A percentile compares a stretch with the other conserved stretches of the same genome.
These are phyloP conservation scores for Merops nubicus DNA, from an alignment of 2,113 vertebrate genomes.

Conservation along the genomic window DNA sequence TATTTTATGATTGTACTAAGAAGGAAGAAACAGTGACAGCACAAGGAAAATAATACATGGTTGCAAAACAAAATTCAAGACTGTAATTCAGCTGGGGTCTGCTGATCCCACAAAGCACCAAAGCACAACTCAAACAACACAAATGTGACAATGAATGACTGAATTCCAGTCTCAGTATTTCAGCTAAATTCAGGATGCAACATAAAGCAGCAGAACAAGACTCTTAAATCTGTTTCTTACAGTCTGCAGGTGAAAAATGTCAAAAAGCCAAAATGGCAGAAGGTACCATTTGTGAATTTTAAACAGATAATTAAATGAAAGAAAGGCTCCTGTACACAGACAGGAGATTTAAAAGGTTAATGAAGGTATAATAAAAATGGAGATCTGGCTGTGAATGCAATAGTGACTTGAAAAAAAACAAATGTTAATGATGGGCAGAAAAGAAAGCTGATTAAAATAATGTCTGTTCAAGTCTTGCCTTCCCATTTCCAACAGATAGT, in stretches of 20 bases:
- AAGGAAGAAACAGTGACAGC: slow-evolving; percentile 20
- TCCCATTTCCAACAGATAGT: neutral
- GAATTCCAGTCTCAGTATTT: neutral
- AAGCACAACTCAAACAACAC: slow-evolving; percentile 27
- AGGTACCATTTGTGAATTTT: slow-evolving; percentile 55
- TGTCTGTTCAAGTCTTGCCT: neutral
- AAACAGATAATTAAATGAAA: slow-evolving; percentile 39
- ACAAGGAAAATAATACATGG: neutral
- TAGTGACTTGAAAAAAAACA: slow-evolving; percentile 24
- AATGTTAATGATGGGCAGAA: neutral
- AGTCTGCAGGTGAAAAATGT: slow-evolving; percentile 56
- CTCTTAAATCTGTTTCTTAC: slow-evolving; percentile 39
- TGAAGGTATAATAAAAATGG: slow-evolving; percentile 55
- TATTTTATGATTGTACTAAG: slow-evolving; percentile 25
- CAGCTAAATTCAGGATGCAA: slow-evolving; percentile 38
- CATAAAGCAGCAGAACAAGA: neutral
- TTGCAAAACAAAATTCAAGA: slow-evolving; percentile 37
- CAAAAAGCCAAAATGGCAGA: slow-evolving; percentile 51
- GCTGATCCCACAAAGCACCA: slow-evolving; percentile 28
- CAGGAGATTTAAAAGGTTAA: slow-evolving; percentile 61
- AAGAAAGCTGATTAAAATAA: slow-evolving; percentile 32
- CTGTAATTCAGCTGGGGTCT: slow-evolving; percentile 43
- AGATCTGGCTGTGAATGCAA: slow-evolving; percentile 16
- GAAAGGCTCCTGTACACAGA: slow-evolving; percentile 25
- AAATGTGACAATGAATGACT: slow-evolving; percentile 32